Evolutionary conservation across 2,113 vertebrate species (phyloP), one percentile per base, ranked within the genome.

Genomic region (Brachypteracias leptosomus): DNA sequence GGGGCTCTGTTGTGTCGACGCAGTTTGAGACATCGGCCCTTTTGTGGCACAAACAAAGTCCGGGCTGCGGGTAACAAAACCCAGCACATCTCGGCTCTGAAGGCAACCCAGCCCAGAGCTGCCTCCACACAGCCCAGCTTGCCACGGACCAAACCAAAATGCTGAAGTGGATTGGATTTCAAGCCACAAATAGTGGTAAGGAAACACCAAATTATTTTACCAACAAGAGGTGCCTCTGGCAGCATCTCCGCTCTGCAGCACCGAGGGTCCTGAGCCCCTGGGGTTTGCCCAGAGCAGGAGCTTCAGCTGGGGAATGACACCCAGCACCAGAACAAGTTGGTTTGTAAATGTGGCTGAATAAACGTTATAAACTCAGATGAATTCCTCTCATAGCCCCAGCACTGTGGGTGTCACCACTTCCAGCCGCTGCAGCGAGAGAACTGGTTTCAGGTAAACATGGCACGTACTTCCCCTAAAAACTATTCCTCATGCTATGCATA

Each of bases 31-130:
- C 87, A 91, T 85, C 63, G 18, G 95, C 89, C 85, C 84, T 61
- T 95, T 97, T 97, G 96, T 96, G 92, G 67, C 83, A 89, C 46
- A 31, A 96, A 97, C 93, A 93, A 95, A 96, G 92, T 95, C 58
- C 2, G 13, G 75, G 89, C 88, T 92, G 89, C 1, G 10, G 94
- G 65, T 33, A 78, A 96, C 96, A 95, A 96, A 79, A 91, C 88
- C 31, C 4, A 86, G 89, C 71, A 38, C 85, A 91, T 88, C 81
- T 71, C n/a, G 2, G 72, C 6, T 5, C 85, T 78, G 85, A 94
- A 81, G 86, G 68, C 52, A 13, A 58, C 42, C 81, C 35, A 77
- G 58, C 88, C 87, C 58, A 36, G 85, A 93, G 88, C 78, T 90
- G 91, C 90, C 81, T 62, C 67, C 80, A n/a, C 89, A 28, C 9